Base-by-base conservation (phyloP, 2,888 invertebrate species). In the Limnephilus rhombicus region DNA sequence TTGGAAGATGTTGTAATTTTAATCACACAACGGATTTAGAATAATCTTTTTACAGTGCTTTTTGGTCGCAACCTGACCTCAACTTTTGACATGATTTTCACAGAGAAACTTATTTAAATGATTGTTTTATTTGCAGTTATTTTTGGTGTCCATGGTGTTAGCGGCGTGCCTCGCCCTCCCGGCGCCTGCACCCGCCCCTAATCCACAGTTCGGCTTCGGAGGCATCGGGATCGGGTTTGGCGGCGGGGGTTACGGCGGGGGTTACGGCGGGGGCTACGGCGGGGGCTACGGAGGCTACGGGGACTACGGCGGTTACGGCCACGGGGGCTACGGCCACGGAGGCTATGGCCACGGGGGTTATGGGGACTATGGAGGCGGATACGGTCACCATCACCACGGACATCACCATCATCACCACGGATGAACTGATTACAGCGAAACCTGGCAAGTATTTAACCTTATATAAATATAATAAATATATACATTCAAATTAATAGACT, bases 201-300 rank as follows among this genome's bases (percentile, higher is more conserved):
- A 15, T 7, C 53, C 53, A 7, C 53, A 68, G 53, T 68, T 68
- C 53, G 53, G 53, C 7, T 68, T 18, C 53, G 53, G 53, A 3
- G 53, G 53, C 53, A 13, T n/a, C 83, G 92, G 92, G 15, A 89
- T 90, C 31, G 83, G 34, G 4, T 68, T 29, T 68, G 92, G 92
- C 12, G 90, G 90, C 24, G 83, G 34, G 24, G 15, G 2, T 18
- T 18, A 3, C 4, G 53, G 53, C 7, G 53, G 53, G 0, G 37
- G 37, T 3, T 53, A 15, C 5, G 53, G 53, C 53, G 53, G 53
- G 0, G 53, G 53, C 53, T 53, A 53, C 53, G 53, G 53, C 37
- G 37, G 37, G 11, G 31, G 34, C 31, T 34, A 82, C 83, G 34
- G 18, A 18, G 83, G 24, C 83, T 37, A 83, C 80, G 90, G 90